Conservation (phyloP, 1,140 invertebrate species). For the Sinonovacula constricta region DNA sequence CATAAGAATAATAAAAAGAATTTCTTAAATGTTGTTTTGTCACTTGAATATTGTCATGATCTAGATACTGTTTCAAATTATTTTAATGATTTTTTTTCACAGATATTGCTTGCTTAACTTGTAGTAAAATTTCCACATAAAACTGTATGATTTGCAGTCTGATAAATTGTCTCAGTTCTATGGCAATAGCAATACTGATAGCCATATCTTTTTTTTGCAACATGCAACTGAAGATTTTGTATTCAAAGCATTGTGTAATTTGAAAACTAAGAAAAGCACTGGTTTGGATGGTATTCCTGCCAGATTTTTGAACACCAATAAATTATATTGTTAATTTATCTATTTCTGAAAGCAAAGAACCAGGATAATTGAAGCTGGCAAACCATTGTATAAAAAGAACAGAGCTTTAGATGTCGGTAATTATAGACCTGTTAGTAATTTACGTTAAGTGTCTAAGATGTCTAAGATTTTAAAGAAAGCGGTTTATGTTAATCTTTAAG, state of each 20-base stretch:
- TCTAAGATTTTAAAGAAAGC: neutral
- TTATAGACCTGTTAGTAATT: neutral
- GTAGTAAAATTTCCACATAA: neutral
- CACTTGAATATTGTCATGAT: neutral
- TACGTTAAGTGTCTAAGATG: neutral
- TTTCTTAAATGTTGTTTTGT: neutral
- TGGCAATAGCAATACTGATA: neutral
- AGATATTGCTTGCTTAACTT: neutral
- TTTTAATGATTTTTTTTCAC: slow-evolving; percentile 1
- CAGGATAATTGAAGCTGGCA: neutral
- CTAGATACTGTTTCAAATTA: neutral
- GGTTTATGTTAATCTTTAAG: neutral
- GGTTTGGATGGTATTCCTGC: neutral
- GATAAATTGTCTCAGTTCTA: neutral
- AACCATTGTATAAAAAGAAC: neutral
- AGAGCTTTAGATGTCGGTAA: neutral
- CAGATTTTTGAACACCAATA: neutral
- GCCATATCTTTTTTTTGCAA: too few relatives aligned
- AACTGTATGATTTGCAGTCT: neutral
- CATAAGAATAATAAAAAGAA: neutral
- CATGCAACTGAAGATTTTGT: too few relatives aligned
- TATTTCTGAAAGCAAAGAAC: neutral
- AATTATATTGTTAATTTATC: neutral
- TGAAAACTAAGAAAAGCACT: neutral
- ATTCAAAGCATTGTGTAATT: neutral